Evolutionary conservation across 2,797 vertebrate genomes (phyloP).

Genomic region (Heliangelus exortis): DNA sequence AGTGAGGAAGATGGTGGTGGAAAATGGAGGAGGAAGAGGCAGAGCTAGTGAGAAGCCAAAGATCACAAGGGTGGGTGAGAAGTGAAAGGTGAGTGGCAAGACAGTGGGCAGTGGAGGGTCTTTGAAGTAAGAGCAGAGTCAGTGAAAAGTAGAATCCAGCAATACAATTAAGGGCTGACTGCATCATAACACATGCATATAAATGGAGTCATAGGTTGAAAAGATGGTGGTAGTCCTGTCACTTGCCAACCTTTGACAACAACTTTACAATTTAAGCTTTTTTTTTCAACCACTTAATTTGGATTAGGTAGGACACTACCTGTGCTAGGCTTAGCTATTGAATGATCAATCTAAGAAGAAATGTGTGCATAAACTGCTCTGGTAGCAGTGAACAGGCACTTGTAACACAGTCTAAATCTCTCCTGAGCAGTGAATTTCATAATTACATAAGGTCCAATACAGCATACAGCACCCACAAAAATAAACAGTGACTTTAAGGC

Average conservation of each 20-base stretch:
- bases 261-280: not conserved
- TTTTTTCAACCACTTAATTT: not conserved
- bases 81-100: not conserved
- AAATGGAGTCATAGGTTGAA: not conserved
- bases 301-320: not conserved
- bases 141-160: not conserved
- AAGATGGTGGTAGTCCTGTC: not conserved
- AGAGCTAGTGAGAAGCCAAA: not conserved
- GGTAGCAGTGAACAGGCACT: not conserved
- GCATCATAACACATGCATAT: not conserved
- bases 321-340: not conserved
- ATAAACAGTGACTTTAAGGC: not conserved
- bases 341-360: not conserved
- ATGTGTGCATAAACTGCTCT: not conserved
- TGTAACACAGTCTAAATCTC: not conserved
- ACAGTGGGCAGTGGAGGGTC: not conserved
- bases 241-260: not conserved
- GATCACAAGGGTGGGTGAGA: not conserved
- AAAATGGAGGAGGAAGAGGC: not conserved
- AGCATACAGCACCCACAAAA: not conserved
- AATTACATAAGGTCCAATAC: not conserved
- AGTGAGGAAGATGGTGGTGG: not conserved
- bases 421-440: not conserved
- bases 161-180: not conserved
- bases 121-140: not conserved